Base-by-base conservation (phyloP, 2,113 vertebrate species). In the Alethe diademata region DNA sequence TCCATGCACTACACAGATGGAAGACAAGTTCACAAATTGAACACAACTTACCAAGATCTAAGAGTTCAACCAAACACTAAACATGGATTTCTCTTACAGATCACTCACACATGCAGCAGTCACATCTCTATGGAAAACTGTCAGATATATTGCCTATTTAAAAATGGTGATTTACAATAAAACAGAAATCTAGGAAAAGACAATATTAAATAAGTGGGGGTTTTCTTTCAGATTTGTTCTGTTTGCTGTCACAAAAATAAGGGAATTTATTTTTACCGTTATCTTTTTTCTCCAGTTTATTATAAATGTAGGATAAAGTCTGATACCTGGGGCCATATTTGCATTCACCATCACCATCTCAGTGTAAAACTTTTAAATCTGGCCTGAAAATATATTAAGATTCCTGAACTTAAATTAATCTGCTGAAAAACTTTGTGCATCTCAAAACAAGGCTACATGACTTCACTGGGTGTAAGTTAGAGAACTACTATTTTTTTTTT, bases 21-120 rank as follows among this genome's bases (percentile, higher is more conserved):
- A 86, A 91, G 62, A 43, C n/a, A 73, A 91, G 42, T 54, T 95
- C 83, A 88, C 47, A 91, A 93, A 86, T 0, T 88, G 47, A 76
- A 91, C 67, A 80, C n/a, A 86, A 62, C 73, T 76, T 88, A 66
- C 54, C 22, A 38, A 56, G n/a, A 76, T 61, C 43, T 58, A 42
- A 58, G 54, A 70, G 76, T 70, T 80, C 36, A 69, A 50, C 38
- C 50, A 50, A 86, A 58, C 54, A 16, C 54, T 73, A 91, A 73
- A 84, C 42, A 18, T 7, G 58, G 38, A 50, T 76, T 91, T 90
- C 17, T 79, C 58, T 86, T 24, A 53, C 17, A 66, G 36, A 76
- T 88, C 67, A 33, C 45, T 88, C 64, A 88, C n/a, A 25, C 31
- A 33, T 8, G 20, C 36, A 92, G 45, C 31, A 70, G 28, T 82